Evolutionary conservation across 2,113 vertebrate genomes (phyloP).

Genomic region (Astur gentilis): DNA sequence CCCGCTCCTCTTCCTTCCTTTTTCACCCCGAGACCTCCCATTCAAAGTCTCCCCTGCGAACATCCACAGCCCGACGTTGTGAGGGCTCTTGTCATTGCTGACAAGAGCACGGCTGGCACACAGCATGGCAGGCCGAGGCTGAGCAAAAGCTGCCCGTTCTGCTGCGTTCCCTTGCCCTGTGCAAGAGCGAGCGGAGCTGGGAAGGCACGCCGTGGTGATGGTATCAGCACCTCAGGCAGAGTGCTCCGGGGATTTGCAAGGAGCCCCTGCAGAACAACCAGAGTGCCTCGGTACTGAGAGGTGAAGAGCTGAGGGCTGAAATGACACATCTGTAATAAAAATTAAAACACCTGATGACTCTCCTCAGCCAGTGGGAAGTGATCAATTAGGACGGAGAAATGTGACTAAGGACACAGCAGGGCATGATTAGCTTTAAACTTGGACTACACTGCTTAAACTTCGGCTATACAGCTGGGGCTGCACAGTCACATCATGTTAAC

Average conservation of each 20-base stretch:
- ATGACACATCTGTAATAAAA: background rate
- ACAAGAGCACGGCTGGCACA: background rate
- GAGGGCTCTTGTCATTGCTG: background rate
- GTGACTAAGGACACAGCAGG: background rate
- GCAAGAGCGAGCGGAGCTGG: fast-evolving
- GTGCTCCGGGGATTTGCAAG: background rate
- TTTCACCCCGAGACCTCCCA: fast-evolving
- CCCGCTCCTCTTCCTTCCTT: background rate
- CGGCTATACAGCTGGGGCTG: background rate
- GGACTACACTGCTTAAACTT: background rate
- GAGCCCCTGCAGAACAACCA: background rate
- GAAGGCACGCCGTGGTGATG: fast-evolving
- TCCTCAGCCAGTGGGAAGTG: background rate
- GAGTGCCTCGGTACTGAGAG: background rate
- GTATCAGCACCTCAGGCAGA: background rate
- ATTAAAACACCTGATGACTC: background rate
- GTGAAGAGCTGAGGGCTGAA: background rate
- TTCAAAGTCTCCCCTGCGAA: background rate
- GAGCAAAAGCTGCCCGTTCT: background rate
- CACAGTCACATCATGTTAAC: background rate
- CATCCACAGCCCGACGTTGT: fast-evolving
- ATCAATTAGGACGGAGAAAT: background rate
- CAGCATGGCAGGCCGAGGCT: background rate
- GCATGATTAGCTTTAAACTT: background rate
- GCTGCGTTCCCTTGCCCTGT: fast-evolving